Evolutionary conservation across 2,888 invertebrate species (phyloP).

Genomic region (Leptinotarsa haldemani): DNA sequence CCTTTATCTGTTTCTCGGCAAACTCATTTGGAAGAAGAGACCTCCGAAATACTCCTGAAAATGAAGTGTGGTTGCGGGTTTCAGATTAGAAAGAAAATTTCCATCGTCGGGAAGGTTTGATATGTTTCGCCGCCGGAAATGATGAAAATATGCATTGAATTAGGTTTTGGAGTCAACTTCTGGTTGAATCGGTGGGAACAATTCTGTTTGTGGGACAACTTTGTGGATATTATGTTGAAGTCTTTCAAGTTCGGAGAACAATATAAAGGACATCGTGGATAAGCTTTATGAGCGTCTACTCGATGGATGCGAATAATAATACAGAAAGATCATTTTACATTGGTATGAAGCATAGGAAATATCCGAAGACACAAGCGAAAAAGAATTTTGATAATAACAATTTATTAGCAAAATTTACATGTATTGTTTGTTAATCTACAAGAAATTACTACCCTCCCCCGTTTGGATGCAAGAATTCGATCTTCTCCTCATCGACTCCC

Average conservation of each 20-base stretch:
- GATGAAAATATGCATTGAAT: constrained; percentile 2
- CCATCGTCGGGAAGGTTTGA: background rate
- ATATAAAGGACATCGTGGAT: background rate
- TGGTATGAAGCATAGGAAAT: too few relatives aligned
- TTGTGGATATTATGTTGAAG: background rate
- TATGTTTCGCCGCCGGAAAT: background rate
- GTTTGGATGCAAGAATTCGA: too few relatives aligned
- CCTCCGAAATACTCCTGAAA: constrained; percentile 24
- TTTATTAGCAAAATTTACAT: too few relatives aligned
- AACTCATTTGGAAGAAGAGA: constrained; percentile 34
- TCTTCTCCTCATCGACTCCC: too few relatives aligned
- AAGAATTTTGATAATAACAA: too few relatives aligned
- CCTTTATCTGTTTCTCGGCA: constrained; percentile 34
- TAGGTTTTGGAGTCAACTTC: background rate
- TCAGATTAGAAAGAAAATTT: background rate
- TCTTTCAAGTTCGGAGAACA: background rate
- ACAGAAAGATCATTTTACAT: too few relatives aligned
- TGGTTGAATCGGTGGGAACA: background rate
- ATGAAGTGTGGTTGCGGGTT: constrained; percentile 23
- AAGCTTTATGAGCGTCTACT: background rate
- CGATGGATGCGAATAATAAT: background rate
- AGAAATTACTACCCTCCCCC: too few relatives aligned
- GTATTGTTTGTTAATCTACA: too few relatives aligned
- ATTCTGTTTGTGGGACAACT: background rate
- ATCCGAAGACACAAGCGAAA: too few relatives aligned